Evolutionary conservation across 2,888 invertebrate genomes (phyloP).

Genomic region (Rotaria magnacalcarata): DNA sequence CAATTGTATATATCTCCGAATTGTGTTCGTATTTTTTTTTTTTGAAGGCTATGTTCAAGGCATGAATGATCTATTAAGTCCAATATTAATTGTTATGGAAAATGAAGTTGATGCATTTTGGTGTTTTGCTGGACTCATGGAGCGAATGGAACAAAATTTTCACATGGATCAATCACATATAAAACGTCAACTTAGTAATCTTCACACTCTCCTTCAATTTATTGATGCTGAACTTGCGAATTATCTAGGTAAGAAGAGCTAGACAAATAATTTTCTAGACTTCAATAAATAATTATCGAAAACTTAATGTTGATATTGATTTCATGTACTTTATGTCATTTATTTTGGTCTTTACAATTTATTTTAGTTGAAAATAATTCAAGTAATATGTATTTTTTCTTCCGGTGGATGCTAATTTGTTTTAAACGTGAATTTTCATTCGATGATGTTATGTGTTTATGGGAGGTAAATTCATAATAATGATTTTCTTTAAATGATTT

Average conservation of each 20-base stretch:
- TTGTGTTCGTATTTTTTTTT: not conserved
- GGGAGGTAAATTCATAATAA: slow-evolving; percentile 66
- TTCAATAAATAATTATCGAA: too few relatives aligned
- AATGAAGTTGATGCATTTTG: slow-evolving; percentile 95
- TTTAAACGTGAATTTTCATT: slow-evolving; percentile 67
- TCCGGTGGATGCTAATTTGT: slow-evolving; percentile 90
- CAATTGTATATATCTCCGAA: not conserved
- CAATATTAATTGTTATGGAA: slow-evolving; percentile 74
- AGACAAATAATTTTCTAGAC: not conserved
- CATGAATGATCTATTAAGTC: slow-evolving; percentile 93
- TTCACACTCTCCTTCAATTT: slow-evolving; percentile 75
- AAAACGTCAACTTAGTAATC: slow-evolving; percentile 81
- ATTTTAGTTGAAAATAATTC: slow-evolving; percentile 68
- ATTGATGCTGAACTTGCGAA: slow-evolving; percentile 63
- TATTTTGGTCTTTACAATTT: too few relatives aligned
- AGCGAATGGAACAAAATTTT: slow-evolving; percentile 84
- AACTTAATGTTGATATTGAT: too few relatives aligned
- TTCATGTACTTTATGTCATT: too few relatives aligned
- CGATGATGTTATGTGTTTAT: slow-evolving; percentile 77
- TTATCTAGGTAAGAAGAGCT: slow-evolving; percentile 58
- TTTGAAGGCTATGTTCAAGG: slow-evolving; percentile 70
- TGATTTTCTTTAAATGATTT: too few relatives aligned
- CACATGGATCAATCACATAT: slow-evolving; percentile 93
- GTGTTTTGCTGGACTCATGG: slow-evolving; percentile 97
- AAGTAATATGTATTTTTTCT: slow-evolving; percentile 96